These are phyloP conservation scores for Temnothorax unifasciatus DNA, from an alignment of 2,888 invertebrate genomes.

Conservation along the genomic window DNA sequence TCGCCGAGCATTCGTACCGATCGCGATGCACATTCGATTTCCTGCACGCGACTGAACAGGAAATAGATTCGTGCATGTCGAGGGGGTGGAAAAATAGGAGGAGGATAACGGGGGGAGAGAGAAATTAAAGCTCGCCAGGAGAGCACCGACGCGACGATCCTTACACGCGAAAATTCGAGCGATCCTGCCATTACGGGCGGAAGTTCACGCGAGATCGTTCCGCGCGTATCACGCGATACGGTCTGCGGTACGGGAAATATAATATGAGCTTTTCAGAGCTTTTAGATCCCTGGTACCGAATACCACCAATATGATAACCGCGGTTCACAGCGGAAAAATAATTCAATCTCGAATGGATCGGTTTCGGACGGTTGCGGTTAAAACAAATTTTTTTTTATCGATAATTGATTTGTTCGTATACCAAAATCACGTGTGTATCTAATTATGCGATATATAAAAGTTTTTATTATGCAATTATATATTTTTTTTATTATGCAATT, in stretches of 20 bases:
- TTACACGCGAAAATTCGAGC: conserved; percentile 43
- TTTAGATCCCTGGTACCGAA: conserved; percentile 21
- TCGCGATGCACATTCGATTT: conserved; percentile 76
- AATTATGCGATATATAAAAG: neutral
- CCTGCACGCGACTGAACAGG: conserved; percentile 74
- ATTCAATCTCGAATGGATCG: conserved; percentile 10
- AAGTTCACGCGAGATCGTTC: conserved; percentile 31
- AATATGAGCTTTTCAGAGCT: conserved; percentile 23
- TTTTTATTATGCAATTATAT: no score
- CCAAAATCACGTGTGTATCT: neutral
- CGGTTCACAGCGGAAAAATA: neutral
- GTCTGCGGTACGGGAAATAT: conserved; percentile 19
- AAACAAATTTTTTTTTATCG: neutral
- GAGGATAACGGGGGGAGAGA: neutral
- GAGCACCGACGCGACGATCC: conserved; percentile 2
- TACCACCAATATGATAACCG: conserved; percentile 1
- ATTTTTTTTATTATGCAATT: neutral
- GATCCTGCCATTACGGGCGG: conserved; percentile 22
- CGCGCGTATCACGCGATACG: conserved; percentile 40
- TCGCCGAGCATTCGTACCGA: conserved; percentile 57
- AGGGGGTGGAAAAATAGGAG: neutral
- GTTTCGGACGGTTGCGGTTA: neutral
- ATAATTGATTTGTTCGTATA: neutral
- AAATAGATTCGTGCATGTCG: conserved; percentile 73
- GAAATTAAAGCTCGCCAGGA: conserved; percentile 38